These are phyloP conservation scores for Metridium senile DNA, from an alignment of 92 coral and sea anemone genomes.

Conservation along the genomic window DNA sequence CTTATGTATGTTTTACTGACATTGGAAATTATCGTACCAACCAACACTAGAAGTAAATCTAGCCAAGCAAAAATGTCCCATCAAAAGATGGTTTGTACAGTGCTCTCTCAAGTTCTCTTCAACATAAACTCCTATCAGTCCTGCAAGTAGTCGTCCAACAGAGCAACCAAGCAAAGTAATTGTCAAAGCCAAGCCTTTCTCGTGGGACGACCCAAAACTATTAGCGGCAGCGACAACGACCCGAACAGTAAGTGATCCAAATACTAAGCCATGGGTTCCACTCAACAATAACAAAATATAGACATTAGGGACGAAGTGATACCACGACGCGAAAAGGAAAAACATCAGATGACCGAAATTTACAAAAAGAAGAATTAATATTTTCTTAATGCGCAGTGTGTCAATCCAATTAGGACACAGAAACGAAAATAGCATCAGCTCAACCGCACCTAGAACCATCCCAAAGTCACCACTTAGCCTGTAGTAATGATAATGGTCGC, in stretches of 20 bases:
- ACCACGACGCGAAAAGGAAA: conserved; percentile 11
- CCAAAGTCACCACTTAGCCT: neutral
- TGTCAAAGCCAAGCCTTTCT: neutral
- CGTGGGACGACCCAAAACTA: neutral
- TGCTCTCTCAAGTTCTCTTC: too few species aligned
- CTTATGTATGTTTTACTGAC: too few species aligned
- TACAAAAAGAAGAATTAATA: neutral
- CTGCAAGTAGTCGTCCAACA: neutral
- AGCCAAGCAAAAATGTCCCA: too few species aligned
- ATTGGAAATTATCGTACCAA: too few species aligned
- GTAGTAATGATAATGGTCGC: conserved; percentile 8
- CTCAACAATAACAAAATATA: conserved; percentile 1
- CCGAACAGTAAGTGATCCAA: neutral
- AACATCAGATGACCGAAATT: conserved; percentile 10
- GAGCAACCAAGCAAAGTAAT: neutral
- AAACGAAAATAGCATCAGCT: neutral
- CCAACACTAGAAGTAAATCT: too few species aligned
- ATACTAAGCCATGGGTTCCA: neutral
- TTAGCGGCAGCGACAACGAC: neutral
- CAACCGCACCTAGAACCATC: neutral
- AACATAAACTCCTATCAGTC: too few species aligned
- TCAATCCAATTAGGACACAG: neutral
- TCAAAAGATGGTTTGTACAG: too few species aligned
- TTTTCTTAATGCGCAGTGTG: neutral
- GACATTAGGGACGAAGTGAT: conserved; percentile 2